Evolutionary conservation across 2,113 vertebrate genomes (phyloP).

Genomic region (Apaloderma vittatum): DNA sequence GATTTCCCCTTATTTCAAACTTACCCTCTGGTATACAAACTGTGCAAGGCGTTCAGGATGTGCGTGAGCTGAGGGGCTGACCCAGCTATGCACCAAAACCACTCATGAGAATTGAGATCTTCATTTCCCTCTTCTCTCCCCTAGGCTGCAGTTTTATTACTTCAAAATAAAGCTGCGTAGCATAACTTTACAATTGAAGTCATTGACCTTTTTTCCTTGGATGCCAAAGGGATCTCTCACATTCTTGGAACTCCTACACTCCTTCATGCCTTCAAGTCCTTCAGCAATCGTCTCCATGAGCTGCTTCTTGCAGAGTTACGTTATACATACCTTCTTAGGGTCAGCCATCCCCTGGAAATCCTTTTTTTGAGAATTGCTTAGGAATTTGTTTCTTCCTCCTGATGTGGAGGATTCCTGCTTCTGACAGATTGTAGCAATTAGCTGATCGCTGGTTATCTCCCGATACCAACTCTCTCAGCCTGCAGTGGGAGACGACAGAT

Average conservation of each 20-base stretch:
- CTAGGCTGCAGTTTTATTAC: not conserved
- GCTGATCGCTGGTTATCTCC: not conserved
- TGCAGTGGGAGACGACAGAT: slow-evolving; percentile 19
- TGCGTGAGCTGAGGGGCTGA: not conserved
- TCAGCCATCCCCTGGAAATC: not conserved
- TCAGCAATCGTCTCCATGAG: not conserved
- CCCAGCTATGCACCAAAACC: not conserved
- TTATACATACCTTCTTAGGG: not conserved
- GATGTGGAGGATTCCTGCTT: not conserved
- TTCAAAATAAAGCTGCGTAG: not conserved
- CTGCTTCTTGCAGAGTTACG: not conserved
- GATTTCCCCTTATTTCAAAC: not conserved
- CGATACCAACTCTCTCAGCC: not conserved
- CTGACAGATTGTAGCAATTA: not conserved
- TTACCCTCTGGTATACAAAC: not conserved
- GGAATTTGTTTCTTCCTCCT: not conserved
- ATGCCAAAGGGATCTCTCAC: not conserved
- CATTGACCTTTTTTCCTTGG: not conserved
- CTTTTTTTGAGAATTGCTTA: not conserved
- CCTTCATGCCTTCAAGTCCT: not conserved
- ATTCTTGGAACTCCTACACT: not conserved
- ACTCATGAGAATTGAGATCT: not conserved
- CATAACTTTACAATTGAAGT: not conserved
- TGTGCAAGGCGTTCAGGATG: not conserved
- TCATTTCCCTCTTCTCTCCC: not conserved